Percentiles rank a stretch among this genome's conserved stretches.
Evolutionary conservation across 2,113 vertebrate genomes (phyloP).

Genomic region (Callaeas wilsoni): DNA sequence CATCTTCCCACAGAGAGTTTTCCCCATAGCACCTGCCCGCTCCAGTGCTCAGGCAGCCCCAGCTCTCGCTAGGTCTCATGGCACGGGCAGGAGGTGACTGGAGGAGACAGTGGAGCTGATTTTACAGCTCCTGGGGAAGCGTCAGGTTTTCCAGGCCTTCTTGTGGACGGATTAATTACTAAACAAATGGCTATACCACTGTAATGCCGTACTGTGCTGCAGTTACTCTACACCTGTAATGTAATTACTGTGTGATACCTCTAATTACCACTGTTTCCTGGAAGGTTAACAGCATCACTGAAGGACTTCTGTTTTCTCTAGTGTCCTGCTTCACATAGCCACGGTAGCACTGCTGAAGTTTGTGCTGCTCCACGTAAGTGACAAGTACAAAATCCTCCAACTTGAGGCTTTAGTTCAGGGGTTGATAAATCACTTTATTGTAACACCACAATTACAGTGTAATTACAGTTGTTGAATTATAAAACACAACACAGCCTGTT

Average conservation of each 20-base stretch:
- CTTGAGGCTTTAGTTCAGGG: neutral
- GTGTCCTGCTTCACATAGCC: neutral
- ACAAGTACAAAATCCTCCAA: neutral
- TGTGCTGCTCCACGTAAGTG: neutral
- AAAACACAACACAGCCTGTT: neutral
- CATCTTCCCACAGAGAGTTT: neutral
- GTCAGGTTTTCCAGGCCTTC: neutral
- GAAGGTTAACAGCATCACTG: slow-evolving; percentile 36
- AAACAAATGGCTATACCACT: neutral
- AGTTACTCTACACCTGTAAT: slow-evolving; percentile 39
- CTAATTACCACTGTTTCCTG: slow-evolving; percentile 43
- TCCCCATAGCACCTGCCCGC: neutral
- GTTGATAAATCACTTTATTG: neutral
- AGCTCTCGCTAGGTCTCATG: accelerated
- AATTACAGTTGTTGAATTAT: neutral
- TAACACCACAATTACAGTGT: neutral
- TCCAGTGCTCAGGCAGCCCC: neutral
- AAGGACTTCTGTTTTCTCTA: slow-evolving; percentile 26
- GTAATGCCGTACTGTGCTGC: neutral
- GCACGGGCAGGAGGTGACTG: neutral
- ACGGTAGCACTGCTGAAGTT: neutral
- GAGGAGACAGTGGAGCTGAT: neutral
- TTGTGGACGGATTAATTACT: neutral
- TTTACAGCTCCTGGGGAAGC: neutral
- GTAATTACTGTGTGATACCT: slow-evolving; percentile 41